phyloP scores from a whole-genome alignment of 2,797 vertebrate genomes.

The Amblyopsis hoosieri region DNA sequence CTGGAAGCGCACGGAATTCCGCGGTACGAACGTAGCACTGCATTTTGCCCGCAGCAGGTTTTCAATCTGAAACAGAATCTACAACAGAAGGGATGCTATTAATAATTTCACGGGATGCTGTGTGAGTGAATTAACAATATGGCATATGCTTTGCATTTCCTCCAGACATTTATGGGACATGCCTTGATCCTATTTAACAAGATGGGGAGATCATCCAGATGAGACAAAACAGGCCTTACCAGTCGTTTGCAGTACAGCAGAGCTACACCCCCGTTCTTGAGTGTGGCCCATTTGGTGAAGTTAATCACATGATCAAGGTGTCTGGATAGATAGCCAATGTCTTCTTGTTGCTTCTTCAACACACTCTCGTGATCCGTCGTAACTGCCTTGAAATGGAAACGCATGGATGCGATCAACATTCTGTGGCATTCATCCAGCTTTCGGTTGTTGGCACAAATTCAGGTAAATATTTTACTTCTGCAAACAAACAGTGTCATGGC shows the following conservation, averaged over 20 bases:
- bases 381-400: slow-evolving; percentile 48
- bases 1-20: slow-evolving; percentile 65
- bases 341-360: slow-evolving; percentile 86
- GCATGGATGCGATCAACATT: slow-evolving; percentile 34
- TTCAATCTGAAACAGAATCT: slow-evolving; percentile 76
- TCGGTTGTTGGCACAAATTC: slow-evolving; percentile 11
- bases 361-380: slow-evolving; percentile 84
- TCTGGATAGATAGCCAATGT: slow-evolving; percentile 82
- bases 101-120: slow-evolving; percentile 42
- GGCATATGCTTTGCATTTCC: slow-evolving; percentile 47
- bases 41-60: slow-evolving; percentile 74
- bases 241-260: slow-evolving; percentile 91
- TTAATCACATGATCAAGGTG: slow-evolving; percentile 89
- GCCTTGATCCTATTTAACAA: slow-evolving; percentile 5
- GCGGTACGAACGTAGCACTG: slow-evolving; percentile 62
- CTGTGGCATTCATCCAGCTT: slow-evolving; percentile 34
- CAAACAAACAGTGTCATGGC: slow-evolving; percentile 17
- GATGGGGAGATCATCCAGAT: slow-evolving; percentile 6
- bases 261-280: slow-evolving; percentile 81
- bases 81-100: slow-evolving; percentile 54
- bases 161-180: slow-evolving; percentile 4
- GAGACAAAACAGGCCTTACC: slow-evolving; percentile 73
- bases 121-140: slow-evolving; percentile 16
- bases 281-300: slow-evolving; percentile 88
- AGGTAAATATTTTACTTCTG: slow-evolving; percentile 1